These are phyloP conservation scores for Gulo gulo DNA, from an alignment of 2,113 vertebrate genomes.

Conservation along the genomic window DNA sequence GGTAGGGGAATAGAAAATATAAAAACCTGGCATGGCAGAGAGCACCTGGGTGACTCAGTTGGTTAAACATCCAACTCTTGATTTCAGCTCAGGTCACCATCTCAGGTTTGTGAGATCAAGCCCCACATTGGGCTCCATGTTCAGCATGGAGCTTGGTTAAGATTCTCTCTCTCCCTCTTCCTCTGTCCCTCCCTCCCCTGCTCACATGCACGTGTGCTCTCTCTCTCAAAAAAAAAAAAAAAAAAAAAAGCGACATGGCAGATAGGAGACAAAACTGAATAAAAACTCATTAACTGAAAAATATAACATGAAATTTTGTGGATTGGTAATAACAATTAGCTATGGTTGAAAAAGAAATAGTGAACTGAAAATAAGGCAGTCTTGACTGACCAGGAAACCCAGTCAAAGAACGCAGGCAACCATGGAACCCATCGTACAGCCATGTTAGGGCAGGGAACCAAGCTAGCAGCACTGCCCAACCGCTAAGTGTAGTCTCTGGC, in stretches of 20 bases:
- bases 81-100: neutral
- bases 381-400: neutral
- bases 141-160: neutral
- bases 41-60: neutral
- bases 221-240: neutral
- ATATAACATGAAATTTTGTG: neutral
- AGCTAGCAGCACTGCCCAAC: neutral
- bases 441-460: neutral
- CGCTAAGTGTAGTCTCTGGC: neutral
- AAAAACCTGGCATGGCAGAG: neutral
- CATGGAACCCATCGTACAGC: neutral
- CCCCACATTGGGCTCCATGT: neutral
- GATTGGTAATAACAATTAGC: neutral
- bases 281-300: neutral
- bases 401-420: neutral
- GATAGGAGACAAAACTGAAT: neutral
- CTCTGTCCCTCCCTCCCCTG: neutral
- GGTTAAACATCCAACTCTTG: neutral
- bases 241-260: neutral
- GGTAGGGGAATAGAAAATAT: neutral
- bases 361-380: neutral
- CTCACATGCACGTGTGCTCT: neutral
- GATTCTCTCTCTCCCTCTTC: neutral
- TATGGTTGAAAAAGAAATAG: neutral
- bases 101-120: neutral